Base-by-base conservation (phyloP, 2,113 vertebrate genomes). In the Poecile atricapillus region DNA sequence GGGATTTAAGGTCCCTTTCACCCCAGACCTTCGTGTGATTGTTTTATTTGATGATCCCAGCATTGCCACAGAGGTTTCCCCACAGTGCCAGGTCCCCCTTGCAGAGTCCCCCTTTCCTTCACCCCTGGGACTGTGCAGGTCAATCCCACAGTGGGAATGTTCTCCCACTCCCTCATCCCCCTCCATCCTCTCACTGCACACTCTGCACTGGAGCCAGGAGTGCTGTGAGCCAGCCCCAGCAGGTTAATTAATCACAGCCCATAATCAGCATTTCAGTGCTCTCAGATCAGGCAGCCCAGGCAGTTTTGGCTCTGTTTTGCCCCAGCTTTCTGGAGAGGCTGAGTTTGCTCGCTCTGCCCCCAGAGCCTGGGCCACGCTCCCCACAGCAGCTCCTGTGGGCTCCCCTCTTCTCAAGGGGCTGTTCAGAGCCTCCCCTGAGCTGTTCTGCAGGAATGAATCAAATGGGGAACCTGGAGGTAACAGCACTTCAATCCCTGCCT, bases 201-300 rank as follows among this genome's bases (percentile, higher is more conserved):
- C 2, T 1, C 15, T 31, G 60, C 74, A 22, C 1, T 65, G 15
- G 55, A 73, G 70, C 81, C 39, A n/a, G 41, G 28, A 63, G 46
- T n/a, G 65, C 64, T 91, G 50, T 5, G 67, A 44, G 24, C 20
- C 53, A 49, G 50, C 53, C 78, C 77, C 77, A 79, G 5, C 70
- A 62, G 87, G 69, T 69, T 59, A 76, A 73, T 69, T 59, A 76
- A 95, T 82, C 50, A 39, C 71, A 91, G 81, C 27, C 53, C 63
- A 24, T 2, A 76, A 70, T 43, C 87, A 87, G 53, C 70, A 11
- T 50, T 85, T 13, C 65, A 2, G 11, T 18, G n/a, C 90, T 83
- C 78, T 58, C 18, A 7, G n/a, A 84, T 28, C 80, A 80, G 89
- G 13, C 9, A 59, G 64, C 77, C 91, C 30, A 4, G 30, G 52